Base-by-base conservation (phyloP, 2,888 invertebrate species). In the Bembecia ichneumoniformis region DNA sequence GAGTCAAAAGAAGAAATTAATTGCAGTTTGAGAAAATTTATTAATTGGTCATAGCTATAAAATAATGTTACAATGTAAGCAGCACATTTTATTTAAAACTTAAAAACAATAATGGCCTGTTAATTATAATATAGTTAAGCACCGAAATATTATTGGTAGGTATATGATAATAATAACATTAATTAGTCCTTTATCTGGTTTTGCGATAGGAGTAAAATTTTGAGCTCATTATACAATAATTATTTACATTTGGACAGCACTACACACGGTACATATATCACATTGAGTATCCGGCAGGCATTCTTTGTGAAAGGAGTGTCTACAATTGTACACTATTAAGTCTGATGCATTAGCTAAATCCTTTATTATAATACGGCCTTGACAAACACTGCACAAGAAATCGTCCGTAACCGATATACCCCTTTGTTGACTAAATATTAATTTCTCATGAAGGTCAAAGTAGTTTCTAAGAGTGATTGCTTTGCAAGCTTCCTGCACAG, bases 401-500 rank as follows among this genome's bases (percentile, higher is more conserved):
- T 94, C 93, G 61, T 95, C 95, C 61, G 88, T 86, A 58, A 93
- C 90, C 36, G 90, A 90, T 55, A 95, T 90, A 3, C 96, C 97
- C 62, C 91, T 90, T 67, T 93, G 92, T 68, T 96, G 96, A 28
- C 91, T 89, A 17, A 89, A 82, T 0, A 96, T 93, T 44, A 96
- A 80, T 70, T 94, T 94, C 60, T 95, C 92, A 68, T 97, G 94
- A 46, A 96, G 82, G 67, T 94, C 93, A 64, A 96, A 96, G 75
- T 96, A 96, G 82, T 98, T 97, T 2, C 92, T 91, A 1, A 96
- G 90, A n/a, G 98, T 90, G 54, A 98, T 96, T 67, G 94, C 92
- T 66, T 95, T 94, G 74, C 96, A 96, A 0, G 96, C 96, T 74
- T 96, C 94, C 74, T 96, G 94, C 16, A 97, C 92, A 1, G 96